These are phyloP conservation scores for Cristatella mucedo DNA, from an alignment of 2,888 invertebrate genomes.

Conservation along the genomic window DNA sequence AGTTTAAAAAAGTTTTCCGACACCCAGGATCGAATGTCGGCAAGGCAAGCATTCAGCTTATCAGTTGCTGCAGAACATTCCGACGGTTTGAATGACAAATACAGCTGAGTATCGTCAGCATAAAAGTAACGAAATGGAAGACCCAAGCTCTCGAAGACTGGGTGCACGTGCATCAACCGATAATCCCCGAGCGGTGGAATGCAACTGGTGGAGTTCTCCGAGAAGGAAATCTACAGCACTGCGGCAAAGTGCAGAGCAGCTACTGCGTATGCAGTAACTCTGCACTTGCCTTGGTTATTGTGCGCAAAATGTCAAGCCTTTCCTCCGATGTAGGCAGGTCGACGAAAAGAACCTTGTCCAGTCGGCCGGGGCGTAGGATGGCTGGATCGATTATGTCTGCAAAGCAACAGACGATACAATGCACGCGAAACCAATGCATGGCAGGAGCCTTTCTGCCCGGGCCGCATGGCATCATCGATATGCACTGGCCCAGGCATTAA, in stretches of 20 bases:
- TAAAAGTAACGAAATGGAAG: too few relatives aligned
- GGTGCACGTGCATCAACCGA: too few relatives aligned
- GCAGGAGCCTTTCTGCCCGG: too few relatives aligned
- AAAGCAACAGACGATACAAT: too few relatives aligned
- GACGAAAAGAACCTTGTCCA: constrained; percentile 76
- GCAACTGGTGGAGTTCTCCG: neutral
- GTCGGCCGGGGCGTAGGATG: constrained; percentile 69
- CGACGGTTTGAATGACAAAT: too few relatives aligned
- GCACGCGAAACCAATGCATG: neutral
- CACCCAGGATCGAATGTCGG: too few relatives aligned
- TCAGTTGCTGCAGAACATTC: too few relatives aligned
- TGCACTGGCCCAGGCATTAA: neutral
- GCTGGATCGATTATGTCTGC: constrained; percentile 81
- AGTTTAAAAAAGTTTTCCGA: too few relatives aligned
- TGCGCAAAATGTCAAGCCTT: constrained; percentile 68
- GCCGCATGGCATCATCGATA: neutral
- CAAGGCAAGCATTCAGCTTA: too few relatives aligned
- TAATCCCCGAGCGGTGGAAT: neutral
- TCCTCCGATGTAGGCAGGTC: constrained; percentile 62
- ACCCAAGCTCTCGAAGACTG: too few relatives aligned
- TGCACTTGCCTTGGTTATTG: constrained; percentile 61
- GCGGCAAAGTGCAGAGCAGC: neutral
- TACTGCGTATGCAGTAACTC: too few relatives aligned
- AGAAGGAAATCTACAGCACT: constrained; percentile 10
- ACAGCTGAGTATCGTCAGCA: too few relatives aligned